These are phyloP conservation scores for Drosophila fuyamai DNA, from an alignment of 1,140 invertebrate species.

Conservation along the genomic window DNA sequence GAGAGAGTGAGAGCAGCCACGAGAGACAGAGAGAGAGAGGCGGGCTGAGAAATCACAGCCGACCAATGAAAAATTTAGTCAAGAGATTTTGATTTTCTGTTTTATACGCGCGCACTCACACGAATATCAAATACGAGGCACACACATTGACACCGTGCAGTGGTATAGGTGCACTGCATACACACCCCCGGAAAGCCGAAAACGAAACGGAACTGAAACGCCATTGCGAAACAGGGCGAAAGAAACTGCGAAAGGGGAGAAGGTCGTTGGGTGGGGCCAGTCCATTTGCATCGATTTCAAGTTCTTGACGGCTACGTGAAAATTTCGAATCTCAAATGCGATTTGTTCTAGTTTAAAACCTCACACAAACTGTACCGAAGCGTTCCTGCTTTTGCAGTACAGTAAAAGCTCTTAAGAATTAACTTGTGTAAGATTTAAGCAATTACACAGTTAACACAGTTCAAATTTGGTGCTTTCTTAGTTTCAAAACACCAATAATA, in stretches of 20 bases:
- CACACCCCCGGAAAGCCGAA: constrained; percentile 69
- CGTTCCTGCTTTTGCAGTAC: neutral
- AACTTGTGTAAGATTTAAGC: no score
- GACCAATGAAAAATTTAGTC: constrained; percentile 85
- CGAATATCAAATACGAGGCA: constrained; percentile 52
- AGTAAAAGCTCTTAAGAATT: neutral
- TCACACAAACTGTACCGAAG: neutral
- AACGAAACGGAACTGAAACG: constrained; percentile 45
- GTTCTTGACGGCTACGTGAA: constrained; percentile 53
- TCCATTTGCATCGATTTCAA: constrained; percentile 54
- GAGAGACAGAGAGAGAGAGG: constrained; percentile 38
- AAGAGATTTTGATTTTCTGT: constrained; percentile 85
- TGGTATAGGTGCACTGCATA: constrained; percentile 37
- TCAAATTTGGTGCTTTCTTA: no score
- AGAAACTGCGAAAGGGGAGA: constrained; percentile 10
- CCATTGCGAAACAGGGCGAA: constrained; percentile 29
- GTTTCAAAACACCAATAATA: no score
- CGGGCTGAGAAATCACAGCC: constrained; percentile 83
- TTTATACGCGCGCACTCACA: constrained; percentile 79
- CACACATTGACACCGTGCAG: constrained; percentile 46
- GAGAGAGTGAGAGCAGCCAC: constrained; percentile 37
- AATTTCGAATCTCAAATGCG: constrained; percentile 51
- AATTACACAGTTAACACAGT: no score
- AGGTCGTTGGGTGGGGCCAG: constrained; percentile 22
- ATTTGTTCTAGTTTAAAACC: constrained; percentile 32